A percentile compares a stretch with the other conserved stretches of the same genome.
phyloP scores from a whole-genome alignment of 2,888 invertebrate species.

The Coelinius sp. region DNA sequence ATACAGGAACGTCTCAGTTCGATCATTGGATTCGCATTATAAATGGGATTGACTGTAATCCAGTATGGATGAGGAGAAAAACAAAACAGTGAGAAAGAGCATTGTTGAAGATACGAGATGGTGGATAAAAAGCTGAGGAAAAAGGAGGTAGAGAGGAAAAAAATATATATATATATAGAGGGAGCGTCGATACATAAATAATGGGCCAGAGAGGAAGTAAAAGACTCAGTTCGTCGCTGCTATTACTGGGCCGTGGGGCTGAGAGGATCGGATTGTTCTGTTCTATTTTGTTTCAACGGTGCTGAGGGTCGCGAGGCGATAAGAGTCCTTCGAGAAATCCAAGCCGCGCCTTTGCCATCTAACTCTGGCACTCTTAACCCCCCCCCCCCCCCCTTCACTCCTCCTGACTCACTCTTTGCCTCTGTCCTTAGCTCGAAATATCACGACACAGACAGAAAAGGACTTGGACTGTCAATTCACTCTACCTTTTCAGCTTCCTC shows the following conservation, averaged over 20 bases:
- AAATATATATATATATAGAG: slow-evolving; percentile 15
- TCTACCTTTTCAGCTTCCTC: background rate
- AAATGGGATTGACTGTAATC: slow-evolving; percentile 16
- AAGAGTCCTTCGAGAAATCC: slow-evolving; percentile 50
- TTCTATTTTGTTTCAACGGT: slow-evolving; percentile 50
- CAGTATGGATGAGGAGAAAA: slow-evolving; percentile 13
- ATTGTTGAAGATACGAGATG: slow-evolving; percentile 6
- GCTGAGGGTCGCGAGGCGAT: slow-evolving; percentile 47
- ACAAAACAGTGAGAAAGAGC: slow-evolving; percentile 4
- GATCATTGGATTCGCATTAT: slow-evolving; percentile 26
- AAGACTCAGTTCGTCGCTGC: slow-evolving; percentile 40
- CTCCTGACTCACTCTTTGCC: background rate
- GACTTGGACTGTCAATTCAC: slow-evolving; percentile 32
- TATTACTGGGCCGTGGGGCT: slow-evolving; percentile 37
- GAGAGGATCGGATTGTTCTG: slow-evolving; percentile 49
- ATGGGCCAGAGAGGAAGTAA: slow-evolving; percentile 44
- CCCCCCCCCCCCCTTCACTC: slow-evolving; percentile 4
- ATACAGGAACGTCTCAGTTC: background rate
- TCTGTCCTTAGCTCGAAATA: slow-evolving; percentile 43
- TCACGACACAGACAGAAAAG: slow-evolving; percentile 44
- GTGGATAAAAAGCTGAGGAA: background rate
- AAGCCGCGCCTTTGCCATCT: slow-evolving; percentile 39
- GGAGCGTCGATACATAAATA: slow-evolving; percentile 47
- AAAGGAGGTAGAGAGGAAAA: slow-evolving; percentile 1
- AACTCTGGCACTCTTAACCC: slow-evolving; percentile 35